A percentile compares a stretch with the other conserved stretches of the same genome.
Evolutionary conservation across 2,113 vertebrate species (phyloP).

Genomic region (Tychaedon coryphoeus): DNA sequence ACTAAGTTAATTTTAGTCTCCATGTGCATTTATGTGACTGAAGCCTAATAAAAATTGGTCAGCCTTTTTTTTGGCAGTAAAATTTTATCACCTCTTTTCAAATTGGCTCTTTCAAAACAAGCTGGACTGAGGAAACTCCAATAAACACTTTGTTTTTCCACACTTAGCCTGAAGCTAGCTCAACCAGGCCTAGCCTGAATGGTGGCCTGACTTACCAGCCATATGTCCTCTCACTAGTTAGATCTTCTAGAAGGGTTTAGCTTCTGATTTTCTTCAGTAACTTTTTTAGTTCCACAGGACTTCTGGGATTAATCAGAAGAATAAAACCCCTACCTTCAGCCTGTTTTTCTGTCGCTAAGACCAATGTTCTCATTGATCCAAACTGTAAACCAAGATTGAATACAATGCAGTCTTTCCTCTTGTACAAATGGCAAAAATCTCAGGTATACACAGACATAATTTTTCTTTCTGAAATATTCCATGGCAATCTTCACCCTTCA

Average conservation of each 20-base stretch:
- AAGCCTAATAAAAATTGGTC: neutral
- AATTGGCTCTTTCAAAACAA: neutral
- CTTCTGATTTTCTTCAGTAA: neutral
- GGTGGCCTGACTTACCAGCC: neutral
- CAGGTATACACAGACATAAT: neutral
- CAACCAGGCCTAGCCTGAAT: neutral
- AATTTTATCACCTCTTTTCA: neutral
- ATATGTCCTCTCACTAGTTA: neutral
- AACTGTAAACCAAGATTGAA: neutral
- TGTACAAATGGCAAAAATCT: neutral
- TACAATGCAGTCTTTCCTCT: neutral
- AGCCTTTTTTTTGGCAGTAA: neutral
- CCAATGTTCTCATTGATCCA: neutral
- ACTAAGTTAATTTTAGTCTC: neutral
- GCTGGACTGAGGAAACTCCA: neutral
- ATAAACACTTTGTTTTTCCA: neutral
- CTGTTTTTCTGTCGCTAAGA: neutral
- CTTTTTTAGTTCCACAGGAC: neutral
- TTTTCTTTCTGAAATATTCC: conserved; percentile 5
- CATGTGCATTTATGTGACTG: neutral
- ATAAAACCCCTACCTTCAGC: neutral
- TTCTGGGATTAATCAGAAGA: neutral
- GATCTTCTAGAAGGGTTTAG: neutral
- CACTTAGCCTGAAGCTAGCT: neutral
- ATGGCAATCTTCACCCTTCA: neutral